A percentile compares a stretch with the other conserved stretches of the same genome.
Conservation (phyloP, 2,113 vertebrate species). For the Amia ocellicauda region DNA sequence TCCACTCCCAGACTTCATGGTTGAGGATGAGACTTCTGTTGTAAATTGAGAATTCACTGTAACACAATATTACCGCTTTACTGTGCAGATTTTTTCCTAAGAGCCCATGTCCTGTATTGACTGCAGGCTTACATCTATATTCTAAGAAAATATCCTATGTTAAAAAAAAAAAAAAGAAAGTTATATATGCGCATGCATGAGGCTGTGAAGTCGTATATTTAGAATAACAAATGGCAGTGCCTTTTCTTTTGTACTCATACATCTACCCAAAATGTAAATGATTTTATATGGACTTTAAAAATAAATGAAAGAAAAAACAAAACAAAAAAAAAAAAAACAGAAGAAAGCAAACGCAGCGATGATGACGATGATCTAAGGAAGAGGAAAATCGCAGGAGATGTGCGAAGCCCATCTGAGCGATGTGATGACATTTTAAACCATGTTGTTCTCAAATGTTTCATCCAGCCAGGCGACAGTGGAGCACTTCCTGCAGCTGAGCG, state of each 20-base stretch:
- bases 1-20: slow-evolving; percentile 31
- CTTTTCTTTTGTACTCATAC: slow-evolving; percentile 82
- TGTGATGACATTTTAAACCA: slow-evolving; percentile 36
- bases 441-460: slow-evolving; percentile 14
- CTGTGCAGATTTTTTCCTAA: slow-evolving; percentile 53
- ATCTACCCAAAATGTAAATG: slow-evolving; percentile 66
- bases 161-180: slow-evolving; percentile 46
- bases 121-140: slow-evolving; percentile 81
- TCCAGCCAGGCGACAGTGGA: slow-evolving; percentile 35
- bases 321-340: slow-evolving; percentile 29
- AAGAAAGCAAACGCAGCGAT: slow-evolving; percentile 32
- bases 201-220: slow-evolving; percentile 77
- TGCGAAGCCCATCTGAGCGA: slow-evolving; percentile 30
- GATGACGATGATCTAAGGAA: slow-evolving; percentile 12
- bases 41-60: slow-evolving; percentile 46
- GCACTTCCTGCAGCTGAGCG: slow-evolving; percentile 32
- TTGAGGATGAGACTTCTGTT: slow-evolving; percentile 37
- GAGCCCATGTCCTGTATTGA: slow-evolving; percentile 83
- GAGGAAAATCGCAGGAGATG: slow-evolving; percentile 6
- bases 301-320: not conserved
- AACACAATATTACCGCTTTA: slow-evolving; percentile 55
- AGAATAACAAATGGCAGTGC: slow-evolving; percentile 93
- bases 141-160: slow-evolving; percentile 57
- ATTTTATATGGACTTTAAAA: slow-evolving; percentile 66
- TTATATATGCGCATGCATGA: slow-evolving; percentile 76